Conservation (phyloP, 2,888 invertebrate genomes). For the Lamproptera curius region DNA sequence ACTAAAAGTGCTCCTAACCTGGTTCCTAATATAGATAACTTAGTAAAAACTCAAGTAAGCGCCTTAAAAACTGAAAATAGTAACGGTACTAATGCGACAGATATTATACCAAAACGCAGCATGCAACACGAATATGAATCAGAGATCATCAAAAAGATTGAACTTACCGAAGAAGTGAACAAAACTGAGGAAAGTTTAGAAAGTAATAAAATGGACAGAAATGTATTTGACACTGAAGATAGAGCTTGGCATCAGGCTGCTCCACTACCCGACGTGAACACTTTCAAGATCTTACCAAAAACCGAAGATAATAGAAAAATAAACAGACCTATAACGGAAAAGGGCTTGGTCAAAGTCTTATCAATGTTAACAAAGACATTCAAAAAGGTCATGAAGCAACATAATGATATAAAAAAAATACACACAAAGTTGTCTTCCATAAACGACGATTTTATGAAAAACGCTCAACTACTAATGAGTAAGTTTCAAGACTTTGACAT, state of each 20-base stretch:
- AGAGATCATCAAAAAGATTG: slow-evolving; percentile 38
- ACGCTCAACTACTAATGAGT: slow-evolving; percentile 33
- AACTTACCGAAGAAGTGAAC: slow-evolving; percentile 39
- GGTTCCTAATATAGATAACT: slow-evolving; percentile 9
- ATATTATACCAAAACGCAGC: slow-evolving; percentile 41
- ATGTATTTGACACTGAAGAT: slow-evolving; percentile 44
- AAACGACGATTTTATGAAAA: slow-evolving; percentile 47
- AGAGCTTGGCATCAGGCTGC: slow-evolving; percentile 46
- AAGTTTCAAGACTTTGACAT: slow-evolving; percentile 55
- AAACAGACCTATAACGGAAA: slow-evolving; percentile 48
- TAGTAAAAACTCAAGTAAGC: slow-evolving; percentile 11
- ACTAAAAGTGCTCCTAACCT: background rate
- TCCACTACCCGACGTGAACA: slow-evolving; percentile 36
- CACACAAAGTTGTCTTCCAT: slow-evolving; percentile 43
- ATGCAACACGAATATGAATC: slow-evolving; percentile 44
- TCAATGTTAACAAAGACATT: slow-evolving; percentile 63
- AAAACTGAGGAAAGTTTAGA: slow-evolving; percentile 30
- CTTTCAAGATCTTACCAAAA: slow-evolving; percentile 47
- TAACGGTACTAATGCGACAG: slow-evolving; percentile 12
- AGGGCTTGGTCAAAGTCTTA: slow-evolving; percentile 57
- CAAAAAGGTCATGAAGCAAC: slow-evolving; percentile 63
- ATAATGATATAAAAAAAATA: slow-evolving; percentile 53
- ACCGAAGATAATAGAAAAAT: slow-evolving; percentile 30
- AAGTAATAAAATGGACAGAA: slow-evolving; percentile 34
- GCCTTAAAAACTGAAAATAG: slow-evolving; percentile 12